Evolutionary conservation across 2,888 invertebrate species (phyloP).

Genomic region (Prosapia bicincta): DNA sequence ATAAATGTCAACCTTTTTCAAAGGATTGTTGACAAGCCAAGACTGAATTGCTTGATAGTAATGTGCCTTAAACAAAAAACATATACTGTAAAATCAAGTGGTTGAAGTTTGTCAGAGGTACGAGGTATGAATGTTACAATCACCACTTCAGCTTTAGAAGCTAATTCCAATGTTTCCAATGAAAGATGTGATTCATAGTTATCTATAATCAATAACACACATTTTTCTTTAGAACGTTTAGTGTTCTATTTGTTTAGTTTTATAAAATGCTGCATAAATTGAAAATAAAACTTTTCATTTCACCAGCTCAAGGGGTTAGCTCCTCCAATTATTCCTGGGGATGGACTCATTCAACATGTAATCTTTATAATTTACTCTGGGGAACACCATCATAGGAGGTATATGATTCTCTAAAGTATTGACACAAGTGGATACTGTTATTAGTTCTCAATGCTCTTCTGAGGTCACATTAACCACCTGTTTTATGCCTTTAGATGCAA

Average conservation of each 20-base stretch:
- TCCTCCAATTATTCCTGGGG: constrained; percentile 42
- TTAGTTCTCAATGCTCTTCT: constrained; percentile 42
- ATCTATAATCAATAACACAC: constrained; percentile 42
- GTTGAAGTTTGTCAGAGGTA: constrained; percentile 41
- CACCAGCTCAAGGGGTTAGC: constrained; percentile 42
- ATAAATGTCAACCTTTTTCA: constrained; percentile 25
- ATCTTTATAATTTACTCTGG: constrained; percentile 38
- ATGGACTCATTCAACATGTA: constrained; percentile 43
- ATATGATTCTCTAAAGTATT: constrained; percentile 35
- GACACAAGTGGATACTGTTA: too few species aligned
- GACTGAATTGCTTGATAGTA: constrained; percentile 22
- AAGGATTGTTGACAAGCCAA: constrained; percentile 27
- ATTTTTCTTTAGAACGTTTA: constrained; percentile 37
- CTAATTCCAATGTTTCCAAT: constrained; percentile 40
- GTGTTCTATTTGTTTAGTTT: too few species aligned
- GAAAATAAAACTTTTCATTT: constrained; percentile 39
- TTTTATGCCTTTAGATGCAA: constrained; percentile 44
- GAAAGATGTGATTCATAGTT: constrained; percentile 42
- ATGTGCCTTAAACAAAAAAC: constrained; percentile 34
- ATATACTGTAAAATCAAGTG: constrained; percentile 41
- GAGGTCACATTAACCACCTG: constrained; percentile 46
- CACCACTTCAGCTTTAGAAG: too few species aligned
- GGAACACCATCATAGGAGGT: constrained; percentile 38
- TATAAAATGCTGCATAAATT: constrained; percentile 41
- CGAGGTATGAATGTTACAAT: constrained; percentile 42